Evolutionary conservation across 2,797 vertebrate genomes (phyloP).

Genomic region (Spondyliosoma cantharus): DNA sequence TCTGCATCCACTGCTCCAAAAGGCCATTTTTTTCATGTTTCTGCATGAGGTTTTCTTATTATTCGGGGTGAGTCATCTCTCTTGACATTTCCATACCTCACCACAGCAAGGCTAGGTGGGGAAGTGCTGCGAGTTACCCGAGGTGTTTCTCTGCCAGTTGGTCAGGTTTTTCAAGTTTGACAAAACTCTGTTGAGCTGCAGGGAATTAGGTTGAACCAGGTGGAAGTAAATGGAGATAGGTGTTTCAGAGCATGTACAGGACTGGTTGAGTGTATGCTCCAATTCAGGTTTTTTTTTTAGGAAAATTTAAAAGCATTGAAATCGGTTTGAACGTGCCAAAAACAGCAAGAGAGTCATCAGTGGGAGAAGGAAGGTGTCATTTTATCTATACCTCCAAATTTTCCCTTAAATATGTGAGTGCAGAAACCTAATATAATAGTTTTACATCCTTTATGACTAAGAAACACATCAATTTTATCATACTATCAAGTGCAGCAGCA

Average conservation of each 20-base stretch:
- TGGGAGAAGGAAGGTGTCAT: neutral
- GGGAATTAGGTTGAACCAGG: slow-evolving; percentile 9
- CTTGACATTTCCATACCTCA: neutral
- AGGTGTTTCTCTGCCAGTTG: slow-evolving; percentile 49
- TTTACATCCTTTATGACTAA: too few species aligned
- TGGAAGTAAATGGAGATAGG: slow-evolving; percentile 23
- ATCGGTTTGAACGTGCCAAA: neutral
- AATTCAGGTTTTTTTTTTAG: neutral
- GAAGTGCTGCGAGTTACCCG: slow-evolving; percentile 38
- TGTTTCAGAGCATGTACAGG: neutral
- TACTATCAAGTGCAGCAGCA: too few species aligned
- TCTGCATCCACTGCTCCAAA: neutral
- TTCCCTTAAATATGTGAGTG: neutral
- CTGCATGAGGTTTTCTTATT: neutral
- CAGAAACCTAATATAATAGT: neutral
- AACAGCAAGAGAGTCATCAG: neutral
- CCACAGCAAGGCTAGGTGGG: slow-evolving; percentile 43
- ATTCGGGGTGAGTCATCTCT: slow-evolving; percentile 33
- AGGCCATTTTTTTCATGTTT: neutral
- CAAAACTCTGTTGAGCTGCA: slow-evolving; percentile 15
- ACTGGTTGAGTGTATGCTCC: neutral
- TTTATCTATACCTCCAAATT: neutral
- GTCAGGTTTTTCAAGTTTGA: slow-evolving; percentile 73
- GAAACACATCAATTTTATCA: too few species aligned
- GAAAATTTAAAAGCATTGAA: neutral